Evolutionary conservation across 2,888 invertebrate genomes (phyloP), one percentile per base, ranked within the genome.

Genomic region (Plagodis dolabraria): DNA sequence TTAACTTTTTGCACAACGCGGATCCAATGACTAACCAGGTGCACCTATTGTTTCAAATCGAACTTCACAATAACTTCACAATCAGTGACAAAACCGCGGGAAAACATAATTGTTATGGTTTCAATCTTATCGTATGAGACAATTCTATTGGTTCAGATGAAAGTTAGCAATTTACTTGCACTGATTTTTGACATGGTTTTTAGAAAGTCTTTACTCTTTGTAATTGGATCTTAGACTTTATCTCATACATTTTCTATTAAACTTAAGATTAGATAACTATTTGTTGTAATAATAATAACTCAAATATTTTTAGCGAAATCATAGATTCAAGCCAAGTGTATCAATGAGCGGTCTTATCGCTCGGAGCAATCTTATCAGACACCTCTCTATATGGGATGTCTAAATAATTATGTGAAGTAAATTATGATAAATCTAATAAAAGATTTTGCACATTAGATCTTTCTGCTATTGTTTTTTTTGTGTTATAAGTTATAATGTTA

Each of bases 81-180:
- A 48, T 53, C 49, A 11, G 33, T 51, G 43, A 71, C 64, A 86
- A 87, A 86, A 87, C 80, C 86, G 81, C 81, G 87, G 71, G 86
- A 86, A 85, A 68, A 52, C 48, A 61, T 78, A 80, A 79, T 80
- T 79, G 75, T 83, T 79, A 77, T 79, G 72, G 72, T 70, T 77
- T 77, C 76, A 77, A 76, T 75, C 74, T 70, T 72, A 71, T 70
- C 74, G 78, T 70, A 69, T 56, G 68, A 62, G 60, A 73, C 81
- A 82, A 82, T 82, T 84, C 81, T 79, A 77, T 77, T 38, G 71
- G 70, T 74, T 70, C 74, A 75, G 76, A 84, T 77, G 85, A 89
- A 89, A 87, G 87, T 86, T 83, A 81, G 82, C 81, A 76, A 77
- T 77, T 79, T 69, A 73, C 77, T 81, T 76, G 70, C 65, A 76